Conservation (phyloP, 2,113 vertebrate species). For the Prochilodus magdalenae region DNA sequence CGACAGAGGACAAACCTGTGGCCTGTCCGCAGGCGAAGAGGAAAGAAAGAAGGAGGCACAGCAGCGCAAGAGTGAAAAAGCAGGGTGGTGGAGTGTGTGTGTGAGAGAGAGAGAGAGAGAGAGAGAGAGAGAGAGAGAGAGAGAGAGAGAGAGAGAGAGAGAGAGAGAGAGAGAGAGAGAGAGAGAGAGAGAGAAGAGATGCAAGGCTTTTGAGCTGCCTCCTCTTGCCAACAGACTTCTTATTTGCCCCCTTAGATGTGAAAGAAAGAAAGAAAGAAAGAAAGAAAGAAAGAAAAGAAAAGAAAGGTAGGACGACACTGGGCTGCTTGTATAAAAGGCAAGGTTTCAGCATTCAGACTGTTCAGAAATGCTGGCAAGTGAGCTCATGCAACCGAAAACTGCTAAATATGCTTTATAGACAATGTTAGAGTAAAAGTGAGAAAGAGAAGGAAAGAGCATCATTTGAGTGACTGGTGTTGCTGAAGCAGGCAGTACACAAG, state of each 20-base stretch:
- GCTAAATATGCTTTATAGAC: background rate
- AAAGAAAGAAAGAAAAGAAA: slow-evolving; percentile 3
- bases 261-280: slow-evolving; percentile 23
- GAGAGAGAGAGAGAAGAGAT: slow-evolving; percentile 43
- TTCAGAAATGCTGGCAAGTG: background rate
- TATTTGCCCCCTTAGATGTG: slow-evolving; percentile 32
- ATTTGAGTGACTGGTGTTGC: background rate
- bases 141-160: slow-evolving; percentile 34
- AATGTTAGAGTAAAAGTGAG: background rate
- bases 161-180: slow-evolving; percentile 28
- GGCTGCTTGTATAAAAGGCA: background rate
- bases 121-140: slow-evolving; percentile 36
- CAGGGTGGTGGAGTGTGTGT: slow-evolving; percentile 18
- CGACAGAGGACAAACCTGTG: slow-evolving; percentile 7
- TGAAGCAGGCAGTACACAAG: background rate
- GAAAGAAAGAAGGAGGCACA: slow-evolving; percentile 42
- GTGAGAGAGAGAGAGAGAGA: slow-evolving; percentile 15
- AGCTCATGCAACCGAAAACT: background rate
- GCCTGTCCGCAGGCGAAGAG: slow-evolving; percentile 16
- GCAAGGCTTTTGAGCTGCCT: slow-evolving; percentile 44
- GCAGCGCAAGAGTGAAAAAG: slow-evolving; percentile 42
- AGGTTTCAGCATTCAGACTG: background rate
- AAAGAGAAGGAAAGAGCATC: background rate
- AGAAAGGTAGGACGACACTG: slow-evolving; percentile 22
- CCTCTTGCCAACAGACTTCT: slow-evolving; percentile 47